Evolutionary conservation across 2,888 invertebrate genomes (phyloP), one percentile per base, ranked within the genome.

Genomic region (Apodemia hepburni): DNA sequence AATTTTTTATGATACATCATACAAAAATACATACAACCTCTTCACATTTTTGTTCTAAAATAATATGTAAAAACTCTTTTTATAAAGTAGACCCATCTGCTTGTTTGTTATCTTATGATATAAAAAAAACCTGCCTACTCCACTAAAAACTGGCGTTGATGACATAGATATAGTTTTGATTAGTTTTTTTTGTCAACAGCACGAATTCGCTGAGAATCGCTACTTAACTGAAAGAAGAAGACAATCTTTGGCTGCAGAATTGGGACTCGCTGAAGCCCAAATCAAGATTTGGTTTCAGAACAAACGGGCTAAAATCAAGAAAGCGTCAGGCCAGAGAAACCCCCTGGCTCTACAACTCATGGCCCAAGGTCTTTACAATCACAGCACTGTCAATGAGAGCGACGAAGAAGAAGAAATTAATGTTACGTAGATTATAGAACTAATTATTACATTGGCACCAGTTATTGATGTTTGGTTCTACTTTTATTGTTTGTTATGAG

Each of bases 261-360:
- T 99, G 65, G 97, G 97, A 0, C 92, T 99, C 66, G 98, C 98
- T 74, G 99, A 99, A 84, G 98, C 98, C 0, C 99, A 99, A 90
- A 99, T 98, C 81, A 98, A 98, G 92, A 98, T 98, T 83, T 98
- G 98, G 98, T 98, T 98, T 92, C 97, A 98, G 92, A 98, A 98
- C 91, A 98, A 98, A 83, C 93, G 98, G 17, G 99, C 99, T 68
- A 98, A 98, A 91, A 96, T 98, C 83, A 99, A 99, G 93, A 98
- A 98, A 81, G 94, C 97, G 0, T 94, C 94, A 0, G 97, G 97
- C 0, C 95, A 96, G 71, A 95, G 96, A 76, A 97, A 97, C 84
- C 96, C 97, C 0, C 87, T 98, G 63, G 98, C 98, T 0, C 79
- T 97, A 64, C 97, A 98, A 77, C 93, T 98, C 72, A 98, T 98